phyloP scores from a whole-genome alignment of 2,888 invertebrate species.

The Drosophila pseudotakahashii region DNA sequence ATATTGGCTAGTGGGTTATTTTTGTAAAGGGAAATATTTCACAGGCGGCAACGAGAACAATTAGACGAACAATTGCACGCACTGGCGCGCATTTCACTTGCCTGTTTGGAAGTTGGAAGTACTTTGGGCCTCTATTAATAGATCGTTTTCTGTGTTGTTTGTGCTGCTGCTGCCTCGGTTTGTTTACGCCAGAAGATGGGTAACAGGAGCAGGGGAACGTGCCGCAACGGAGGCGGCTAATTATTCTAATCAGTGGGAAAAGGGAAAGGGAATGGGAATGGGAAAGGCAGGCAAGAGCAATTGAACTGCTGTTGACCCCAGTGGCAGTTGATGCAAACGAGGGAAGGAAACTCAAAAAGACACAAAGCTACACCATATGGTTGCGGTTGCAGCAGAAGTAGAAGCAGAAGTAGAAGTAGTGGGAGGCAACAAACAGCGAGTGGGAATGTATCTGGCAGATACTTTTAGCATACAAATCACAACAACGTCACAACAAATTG shows the following conservation, averaged over 20 bases:
- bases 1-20: slow-evolving; percentile 2
- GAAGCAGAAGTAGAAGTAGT: too few relatives aligned
- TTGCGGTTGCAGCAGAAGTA: slow-evolving; percentile 15
- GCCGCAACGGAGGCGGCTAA: slow-evolving; percentile 58
- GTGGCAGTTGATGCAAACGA: slow-evolving; percentile 28
- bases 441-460: slow-evolving; percentile 31
- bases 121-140: slow-evolving; percentile 63
- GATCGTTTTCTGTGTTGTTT: slow-evolving; percentile 34
- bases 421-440: neutral
- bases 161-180: slow-evolving; percentile 5
- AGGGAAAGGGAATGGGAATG: neutral
- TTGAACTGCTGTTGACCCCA: slow-evolving; percentile 75
- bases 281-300: slow-evolving; percentile 47
- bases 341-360: slow-evolving; percentile 10
- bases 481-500: slow-evolving; percentile 60
- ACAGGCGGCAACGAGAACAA: slow-evolving; percentile 12
- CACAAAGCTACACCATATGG: slow-evolving; percentile 30
- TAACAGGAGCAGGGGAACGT: slow-evolving; percentile 55
- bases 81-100: slow-evolving; percentile 30
- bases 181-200: slow-evolving; percentile 53
- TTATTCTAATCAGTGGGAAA: slow-evolving; percentile 38
- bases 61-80: slow-evolving; percentile 35
- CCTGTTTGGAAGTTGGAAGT: slow-evolving; percentile 26
- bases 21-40: slow-evolving; percentile 1
- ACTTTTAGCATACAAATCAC: slow-evolving; percentile 50